phyloP scores from a whole-genome alignment of 2,797 vertebrate species.

The Anniella stebbinsi region DNA sequence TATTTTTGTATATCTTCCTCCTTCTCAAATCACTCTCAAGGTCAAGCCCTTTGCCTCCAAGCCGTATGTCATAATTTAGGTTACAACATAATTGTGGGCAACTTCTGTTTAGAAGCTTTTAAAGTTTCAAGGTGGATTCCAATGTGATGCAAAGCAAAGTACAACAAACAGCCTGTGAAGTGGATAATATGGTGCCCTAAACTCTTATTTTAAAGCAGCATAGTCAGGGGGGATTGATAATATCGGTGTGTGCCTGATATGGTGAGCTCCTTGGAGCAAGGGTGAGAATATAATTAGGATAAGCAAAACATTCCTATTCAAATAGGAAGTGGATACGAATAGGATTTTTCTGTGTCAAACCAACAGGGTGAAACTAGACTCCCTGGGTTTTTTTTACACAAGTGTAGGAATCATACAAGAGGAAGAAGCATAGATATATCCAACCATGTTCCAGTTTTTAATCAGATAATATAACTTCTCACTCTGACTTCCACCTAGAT shows the following conservation, averaged over 20 bases:
- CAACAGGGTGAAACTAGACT: rapidly evolving
- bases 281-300: background rate
- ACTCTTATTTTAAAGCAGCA: background rate
- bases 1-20: background rate
- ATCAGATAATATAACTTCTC: background rate
- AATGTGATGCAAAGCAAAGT: background rate
- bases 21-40: background rate
- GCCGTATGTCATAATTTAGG: background rate
- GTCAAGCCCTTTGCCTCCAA: background rate
- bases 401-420: background rate
- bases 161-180: background rate
- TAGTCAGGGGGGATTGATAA: background rate
- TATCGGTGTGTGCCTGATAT: too few species aligned
- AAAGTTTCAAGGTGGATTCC: slow-evolving; percentile 7
- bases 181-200: background rate
- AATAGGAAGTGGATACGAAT: background rate
- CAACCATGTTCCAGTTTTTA: background rate
- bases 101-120: background rate
- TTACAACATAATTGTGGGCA: slow-evolving; percentile 15
- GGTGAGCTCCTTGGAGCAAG: background rate
- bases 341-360: background rate
- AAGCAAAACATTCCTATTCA: background rate
- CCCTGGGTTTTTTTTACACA: background rate
- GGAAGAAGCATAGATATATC: background rate
- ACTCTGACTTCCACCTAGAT: background rate